Conservation (phyloP, 2,797 vertebrate species). For the Picus viridis region DNA sequence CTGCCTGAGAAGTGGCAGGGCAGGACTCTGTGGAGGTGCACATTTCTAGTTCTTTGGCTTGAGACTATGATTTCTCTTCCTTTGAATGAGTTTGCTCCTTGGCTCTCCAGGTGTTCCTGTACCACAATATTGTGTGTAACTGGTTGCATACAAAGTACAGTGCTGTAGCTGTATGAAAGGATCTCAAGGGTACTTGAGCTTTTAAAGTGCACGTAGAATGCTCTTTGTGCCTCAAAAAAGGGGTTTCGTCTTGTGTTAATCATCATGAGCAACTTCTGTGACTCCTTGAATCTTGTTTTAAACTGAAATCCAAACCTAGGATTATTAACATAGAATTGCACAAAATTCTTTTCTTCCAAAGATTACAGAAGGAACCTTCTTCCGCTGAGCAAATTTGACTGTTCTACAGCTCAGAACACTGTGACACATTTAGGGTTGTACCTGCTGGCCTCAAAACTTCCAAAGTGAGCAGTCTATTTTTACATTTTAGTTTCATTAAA, state of each 20-base stretch:
- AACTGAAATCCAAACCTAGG: not conserved
- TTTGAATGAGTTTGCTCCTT: not conserved
- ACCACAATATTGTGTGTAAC: not conserved
- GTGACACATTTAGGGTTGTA: not conserved
- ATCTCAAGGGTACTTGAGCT: not conserved
- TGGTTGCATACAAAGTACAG: not conserved
- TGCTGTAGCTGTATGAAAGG: not conserved
- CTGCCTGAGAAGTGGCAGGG: not conserved
- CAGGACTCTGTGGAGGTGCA: not conserved
- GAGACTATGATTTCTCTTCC: not conserved
- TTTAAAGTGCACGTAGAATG: not conserved
- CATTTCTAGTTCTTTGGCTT: not conserved
- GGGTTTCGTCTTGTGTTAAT: not conserved
- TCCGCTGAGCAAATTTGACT: not conserved
- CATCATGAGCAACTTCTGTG: not conserved
- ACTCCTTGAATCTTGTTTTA: not conserved
- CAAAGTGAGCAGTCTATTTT: not conserved
- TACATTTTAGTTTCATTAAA: not conserved
- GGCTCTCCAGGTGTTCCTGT: fast-evolving
- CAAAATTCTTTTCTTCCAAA: not conserved
- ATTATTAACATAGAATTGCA: not conserved
- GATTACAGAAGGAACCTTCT: not conserved
- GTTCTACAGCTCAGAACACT: not conserved
- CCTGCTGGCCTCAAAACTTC: not conserved
- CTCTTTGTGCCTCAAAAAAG: not conserved